Evolutionary conservation across 2,888 invertebrate genomes (phyloP).

Genomic region (Heterodera filipjevi): DNA sequence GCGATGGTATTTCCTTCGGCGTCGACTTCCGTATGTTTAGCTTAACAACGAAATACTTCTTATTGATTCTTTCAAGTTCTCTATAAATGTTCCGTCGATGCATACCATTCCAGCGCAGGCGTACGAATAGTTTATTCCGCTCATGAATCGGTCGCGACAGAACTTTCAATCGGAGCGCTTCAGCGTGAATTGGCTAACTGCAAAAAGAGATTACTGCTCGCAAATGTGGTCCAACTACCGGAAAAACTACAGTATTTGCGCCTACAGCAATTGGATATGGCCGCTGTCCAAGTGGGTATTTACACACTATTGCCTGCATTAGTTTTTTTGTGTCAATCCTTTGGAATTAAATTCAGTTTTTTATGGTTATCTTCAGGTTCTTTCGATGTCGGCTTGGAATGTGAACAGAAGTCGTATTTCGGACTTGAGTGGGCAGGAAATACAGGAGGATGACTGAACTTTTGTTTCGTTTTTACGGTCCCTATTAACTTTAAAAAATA

Average conservation of each 20-base stretch:
- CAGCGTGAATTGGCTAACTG: conserved; percentile 32
- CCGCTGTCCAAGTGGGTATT: neutral
- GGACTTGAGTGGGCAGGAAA: neutral
- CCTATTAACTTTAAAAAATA: neutral
- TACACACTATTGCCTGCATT: neutral
- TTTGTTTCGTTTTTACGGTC: neutral
- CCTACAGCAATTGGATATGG: neutral
- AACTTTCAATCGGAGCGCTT: conserved; percentile 19
- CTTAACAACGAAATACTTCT: neutral
- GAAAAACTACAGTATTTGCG: neutral
- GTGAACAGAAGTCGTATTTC: conserved; percentile 8
- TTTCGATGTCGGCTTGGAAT: neutral
- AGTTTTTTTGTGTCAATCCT: neutral
- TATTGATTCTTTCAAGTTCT: conserved; percentile 28
- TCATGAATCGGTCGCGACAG: neutral
- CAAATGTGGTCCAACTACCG: neutral
- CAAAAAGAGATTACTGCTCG: conserved; percentile 23
- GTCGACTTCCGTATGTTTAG: conserved; percentile 29
- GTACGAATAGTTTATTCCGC: conserved; percentile 24
- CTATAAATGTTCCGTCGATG: conserved; percentile 32
- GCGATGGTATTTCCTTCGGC: conserved; percentile 33
- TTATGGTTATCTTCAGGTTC: neutral
- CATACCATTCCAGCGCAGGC: conserved; percentile 32
- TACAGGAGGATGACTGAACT: neutral
- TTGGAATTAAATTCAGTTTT: neutral